phyloP scores from a whole-genome alignment of 2,113 vertebrate species.

The Erythrolamprus reginae region DNA sequence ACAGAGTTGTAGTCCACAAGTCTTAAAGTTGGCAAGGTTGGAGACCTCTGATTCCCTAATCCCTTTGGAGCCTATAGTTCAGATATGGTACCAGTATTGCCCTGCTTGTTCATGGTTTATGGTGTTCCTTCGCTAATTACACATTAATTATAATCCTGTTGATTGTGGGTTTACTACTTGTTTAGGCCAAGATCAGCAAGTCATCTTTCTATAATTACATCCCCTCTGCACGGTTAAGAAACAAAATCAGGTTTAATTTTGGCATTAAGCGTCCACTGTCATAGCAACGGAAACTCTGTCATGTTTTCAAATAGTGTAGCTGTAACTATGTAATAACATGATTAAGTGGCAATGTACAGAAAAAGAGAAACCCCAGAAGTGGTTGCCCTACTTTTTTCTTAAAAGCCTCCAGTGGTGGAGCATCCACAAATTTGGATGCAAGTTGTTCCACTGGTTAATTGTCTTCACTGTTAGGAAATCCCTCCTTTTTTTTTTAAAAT shows the following conservation, averaged over 20 bases:
- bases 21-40: too few relatives aligned
- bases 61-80: neutral
- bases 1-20: too few relatives aligned
- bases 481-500: too few relatives aligned
- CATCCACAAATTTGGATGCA: too few relatives aligned
- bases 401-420: too few relatives aligned
- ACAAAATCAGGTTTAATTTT: conserved; percentile 30
- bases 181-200: neutral
- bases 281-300: neutral
- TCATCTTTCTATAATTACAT: neutral
- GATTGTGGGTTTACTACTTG: neutral
- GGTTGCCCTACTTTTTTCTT: too few relatives aligned
- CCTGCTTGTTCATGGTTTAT: neutral
- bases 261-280: neutral
- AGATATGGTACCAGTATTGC: neutral
- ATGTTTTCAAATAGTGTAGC: neutral
- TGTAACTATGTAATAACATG: neutral
- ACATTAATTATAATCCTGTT: neutral
- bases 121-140: neutral
- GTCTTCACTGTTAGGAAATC: too few relatives aligned
- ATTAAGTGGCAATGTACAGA: neutral
- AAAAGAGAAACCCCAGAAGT: too few relatives aligned
- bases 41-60: neutral
- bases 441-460: too few relatives aligned
- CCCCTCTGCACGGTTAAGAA: conserved; percentile 31